phyloP scores from a whole-genome alignment of 2,113 vertebrate genomes.

The Sapajus apella region DNA sequence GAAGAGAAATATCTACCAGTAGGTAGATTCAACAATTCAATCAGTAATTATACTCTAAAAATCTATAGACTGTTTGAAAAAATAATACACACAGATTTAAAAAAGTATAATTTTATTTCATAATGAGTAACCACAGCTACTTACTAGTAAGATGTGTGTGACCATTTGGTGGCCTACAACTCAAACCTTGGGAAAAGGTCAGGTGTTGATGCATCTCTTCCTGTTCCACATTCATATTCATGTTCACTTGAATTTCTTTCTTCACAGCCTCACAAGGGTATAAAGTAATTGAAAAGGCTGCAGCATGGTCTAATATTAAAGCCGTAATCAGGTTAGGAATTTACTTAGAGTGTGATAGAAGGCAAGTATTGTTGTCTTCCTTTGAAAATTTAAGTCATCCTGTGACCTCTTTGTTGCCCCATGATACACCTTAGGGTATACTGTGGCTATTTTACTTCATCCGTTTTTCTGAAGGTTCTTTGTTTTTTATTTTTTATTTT shows the following conservation, averaged over 20 bases:
- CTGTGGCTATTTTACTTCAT: not conserved
- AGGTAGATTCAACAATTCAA: not conserved
- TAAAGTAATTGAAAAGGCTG: not conserved
- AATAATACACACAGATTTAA: not conserved
- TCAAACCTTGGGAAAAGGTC: not conserved
- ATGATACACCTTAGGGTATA: not conserved
- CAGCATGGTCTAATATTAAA: not conserved
- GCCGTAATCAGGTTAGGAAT: not conserved
- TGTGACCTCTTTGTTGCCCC: not conserved
- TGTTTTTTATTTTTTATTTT: not conserved
- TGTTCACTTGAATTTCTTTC: not conserved
- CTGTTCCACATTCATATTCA: not conserved
- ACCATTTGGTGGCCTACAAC: accelerated
- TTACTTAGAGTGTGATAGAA: not conserved
- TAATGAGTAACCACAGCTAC: not conserved
- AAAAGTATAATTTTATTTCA: not conserved
- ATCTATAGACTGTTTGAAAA: not conserved
- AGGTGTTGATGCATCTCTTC: not conserved
- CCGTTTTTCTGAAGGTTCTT: not conserved
- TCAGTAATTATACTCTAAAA: not conserved
- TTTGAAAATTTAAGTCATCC: not conserved
- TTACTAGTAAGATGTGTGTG: not conserved
- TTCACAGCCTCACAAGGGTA: not conserved
- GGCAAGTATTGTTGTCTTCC: not conserved
- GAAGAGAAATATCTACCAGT: not conserved